These are phyloP conservation scores for Hypena proboscidalis DNA, from an alignment of 2,888 invertebrate species.

Conservation along the genomic window DNA sequence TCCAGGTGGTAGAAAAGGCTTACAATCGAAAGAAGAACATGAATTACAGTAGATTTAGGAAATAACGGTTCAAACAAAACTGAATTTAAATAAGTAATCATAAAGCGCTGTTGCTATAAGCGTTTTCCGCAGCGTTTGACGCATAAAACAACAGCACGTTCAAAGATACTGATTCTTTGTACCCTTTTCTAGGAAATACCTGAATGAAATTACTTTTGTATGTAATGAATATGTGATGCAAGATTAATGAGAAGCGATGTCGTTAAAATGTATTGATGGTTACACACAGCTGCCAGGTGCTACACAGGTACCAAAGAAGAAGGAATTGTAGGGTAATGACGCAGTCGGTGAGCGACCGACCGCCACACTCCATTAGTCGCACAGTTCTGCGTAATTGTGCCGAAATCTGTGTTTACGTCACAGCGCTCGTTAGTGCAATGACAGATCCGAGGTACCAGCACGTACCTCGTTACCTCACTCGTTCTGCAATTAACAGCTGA, in stretches of 20 bases:
- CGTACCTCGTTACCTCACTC: slow-evolving; percentile 58
- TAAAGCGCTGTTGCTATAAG: no score
- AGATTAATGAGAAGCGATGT: slow-evolving; percentile 16
- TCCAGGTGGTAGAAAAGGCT: no score
- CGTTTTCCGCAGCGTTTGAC: no score
- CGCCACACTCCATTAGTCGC: slow-evolving; percentile 70
- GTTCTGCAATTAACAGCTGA: slow-evolving; percentile 60
- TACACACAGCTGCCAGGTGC: slow-evolving; percentile 23
- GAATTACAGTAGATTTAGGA: no score
- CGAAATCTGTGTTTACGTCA: slow-evolving; percentile 72
- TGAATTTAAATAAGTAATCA: no score
- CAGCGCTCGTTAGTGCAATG: slow-evolving; percentile 58
- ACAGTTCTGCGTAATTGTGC: slow-evolving; percentile 71
- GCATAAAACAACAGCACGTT: no score
- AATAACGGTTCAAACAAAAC: no score
- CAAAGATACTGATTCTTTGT: slow-evolving; percentile 2
- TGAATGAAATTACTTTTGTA: no score
- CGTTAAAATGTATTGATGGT: slow-evolving; percentile 23
- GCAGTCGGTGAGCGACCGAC: slow-evolving; percentile 37
- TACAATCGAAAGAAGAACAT: no score
- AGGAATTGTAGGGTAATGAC: slow-evolving; percentile 39
- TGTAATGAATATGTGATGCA: slow-evolving; percentile 19
- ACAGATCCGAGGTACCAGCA: slow-evolving; percentile 52
- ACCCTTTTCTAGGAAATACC: no score
- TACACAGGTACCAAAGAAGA: slow-evolving; percentile 39